A percentile compares a stretch with the other conserved stretches of the same genome.
These are phyloP conservation scores for Meta bourneti DNA, from an alignment of 2,888 invertebrate genomes.

Conservation along the genomic window DNA sequence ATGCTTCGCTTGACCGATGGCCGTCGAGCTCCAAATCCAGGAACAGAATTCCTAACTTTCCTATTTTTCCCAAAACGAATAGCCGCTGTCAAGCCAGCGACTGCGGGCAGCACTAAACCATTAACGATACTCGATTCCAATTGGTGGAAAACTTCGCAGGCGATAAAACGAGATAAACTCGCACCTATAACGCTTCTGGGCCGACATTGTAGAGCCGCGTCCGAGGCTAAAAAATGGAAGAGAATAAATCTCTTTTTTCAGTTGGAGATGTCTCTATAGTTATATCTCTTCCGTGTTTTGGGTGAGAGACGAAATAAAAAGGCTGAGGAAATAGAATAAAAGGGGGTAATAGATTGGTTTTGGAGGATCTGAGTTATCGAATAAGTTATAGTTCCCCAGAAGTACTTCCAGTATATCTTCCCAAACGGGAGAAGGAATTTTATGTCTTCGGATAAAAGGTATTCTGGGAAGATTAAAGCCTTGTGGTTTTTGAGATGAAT, in stretches of 20 bases:
- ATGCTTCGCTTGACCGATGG: no score
- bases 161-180: slow-evolving; percentile 69
- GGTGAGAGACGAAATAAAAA: slow-evolving; percentile 54
- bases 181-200: slow-evolving; percentile 42
- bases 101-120: slow-evolving; percentile 32
- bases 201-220: slow-evolving; percentile 46
- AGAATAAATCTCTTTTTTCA: slow-evolving; percentile 64
- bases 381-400: slow-evolving; percentile 65
- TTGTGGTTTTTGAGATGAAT: slow-evolving; percentile 17
- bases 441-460: slow-evolving; percentile 30
- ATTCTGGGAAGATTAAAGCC: slow-evolving; percentile 18
- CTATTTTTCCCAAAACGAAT: slow-evolving; percentile 46
- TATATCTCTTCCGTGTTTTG: slow-evolving; percentile 61
- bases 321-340: slow-evolving; percentile 62
- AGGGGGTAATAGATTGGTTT: slow-evolving; percentile 64
- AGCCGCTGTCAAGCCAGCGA: slow-evolving; percentile 22
- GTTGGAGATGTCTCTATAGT: slow-evolving; percentile 56
- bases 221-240: slow-evolving; percentile 60
- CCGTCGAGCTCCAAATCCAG: no score
- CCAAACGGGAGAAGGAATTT: slow-evolving; percentile 38
- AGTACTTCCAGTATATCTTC: slow-evolving; percentile 53
- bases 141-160: slow-evolving; percentile 63
- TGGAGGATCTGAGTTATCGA: slow-evolving; percentile 59
- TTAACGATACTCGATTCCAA: slow-evolving; percentile 59
- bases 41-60: background rate